Evolutionary conservation across 2,888 invertebrate genomes (phyloP).

Genomic region (Perizoma flavofasciatum): DNA sequence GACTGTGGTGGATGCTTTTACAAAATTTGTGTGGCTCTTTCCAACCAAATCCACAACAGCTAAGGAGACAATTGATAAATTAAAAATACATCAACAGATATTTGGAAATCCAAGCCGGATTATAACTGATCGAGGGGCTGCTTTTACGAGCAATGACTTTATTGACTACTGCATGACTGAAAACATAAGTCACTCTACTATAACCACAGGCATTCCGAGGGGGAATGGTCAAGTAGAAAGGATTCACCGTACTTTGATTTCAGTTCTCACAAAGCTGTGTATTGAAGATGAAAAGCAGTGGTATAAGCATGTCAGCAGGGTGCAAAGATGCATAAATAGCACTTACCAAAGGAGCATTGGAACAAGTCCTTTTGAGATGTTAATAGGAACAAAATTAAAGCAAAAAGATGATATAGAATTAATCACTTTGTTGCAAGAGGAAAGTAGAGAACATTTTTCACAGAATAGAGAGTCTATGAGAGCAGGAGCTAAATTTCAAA

Average conservation of each 20-base stretch:
- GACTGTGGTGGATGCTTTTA: conserved; percentile 30
- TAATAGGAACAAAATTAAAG: conserved; percentile 34
- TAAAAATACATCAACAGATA: conserved; percentile 33
- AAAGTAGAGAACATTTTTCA: not conserved
- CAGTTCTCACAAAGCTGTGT: conserved; percentile 21
- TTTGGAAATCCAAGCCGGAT: conserved; percentile 17
- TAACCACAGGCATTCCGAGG: conserved; percentile 38
- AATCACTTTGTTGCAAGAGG: conserved; percentile 17
- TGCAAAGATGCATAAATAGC: conserved; percentile 19
- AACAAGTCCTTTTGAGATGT: conserved; percentile 36
- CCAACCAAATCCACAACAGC: conserved; percentile 28
- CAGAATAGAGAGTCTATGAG: conserved; percentile 22
- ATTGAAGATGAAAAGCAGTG: conserved; percentile 15
- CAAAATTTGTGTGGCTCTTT: conserved; percentile 39
- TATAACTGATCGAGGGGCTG: conserved; percentile 35
- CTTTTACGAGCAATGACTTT: conserved; percentile 39
- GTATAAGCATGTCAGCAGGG: conserved; percentile 22
- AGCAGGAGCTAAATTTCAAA: conserved; percentile 22
- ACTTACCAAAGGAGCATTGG: conserved; percentile 23
- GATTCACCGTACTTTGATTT: conserved; percentile 17
- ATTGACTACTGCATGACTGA: conserved; percentile 32
- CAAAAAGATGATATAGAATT: conserved; percentile 24
- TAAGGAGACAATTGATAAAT: conserved; percentile 25
- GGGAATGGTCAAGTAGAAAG: conserved; percentile 22
- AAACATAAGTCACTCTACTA: conserved; percentile 29